Evolutionary conservation across 1,140 invertebrate species (phyloP).

Genomic region (Zaprionus nigranus): DNA sequence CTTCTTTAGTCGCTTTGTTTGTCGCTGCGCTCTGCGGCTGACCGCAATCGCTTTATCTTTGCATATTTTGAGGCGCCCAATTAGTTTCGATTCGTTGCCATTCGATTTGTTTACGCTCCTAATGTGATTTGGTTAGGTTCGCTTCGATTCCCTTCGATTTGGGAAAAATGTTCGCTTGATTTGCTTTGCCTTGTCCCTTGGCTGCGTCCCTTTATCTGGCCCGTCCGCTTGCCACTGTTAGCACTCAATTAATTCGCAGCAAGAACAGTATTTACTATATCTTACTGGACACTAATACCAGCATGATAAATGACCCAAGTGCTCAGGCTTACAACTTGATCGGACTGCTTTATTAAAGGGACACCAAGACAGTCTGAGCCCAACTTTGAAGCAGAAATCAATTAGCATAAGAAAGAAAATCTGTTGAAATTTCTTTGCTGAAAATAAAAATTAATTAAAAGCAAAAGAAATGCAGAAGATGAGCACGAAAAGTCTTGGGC

Average conservation of each 20-base stretch:
- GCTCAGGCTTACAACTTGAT: conserved; percentile 16
- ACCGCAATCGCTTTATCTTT: conserved; percentile 74
- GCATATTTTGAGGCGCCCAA: conserved; percentile 73
- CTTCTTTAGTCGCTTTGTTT: conserved; percentile 27
- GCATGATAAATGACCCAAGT: conserved; percentile 3
- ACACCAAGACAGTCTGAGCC: too few relatives aligned
- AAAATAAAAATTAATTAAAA: conserved; percentile 73
- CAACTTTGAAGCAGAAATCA: conserved; percentile 59
- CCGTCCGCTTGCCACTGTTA: conserved; percentile 54
- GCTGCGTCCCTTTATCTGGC: conserved; percentile 19
- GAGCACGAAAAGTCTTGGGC: conserved; percentile 19
- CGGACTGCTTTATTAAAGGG: conserved; percentile 44
- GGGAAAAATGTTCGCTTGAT: conserved; percentile 62
- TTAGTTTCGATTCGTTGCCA: conserved; percentile 75
- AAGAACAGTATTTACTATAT: conserved; percentile 53
- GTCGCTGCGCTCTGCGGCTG: conserved; percentile 40
- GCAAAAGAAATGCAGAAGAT: conserved; percentile 17
- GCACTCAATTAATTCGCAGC: conserved; percentile 76
- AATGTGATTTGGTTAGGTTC: conserved; percentile 29
- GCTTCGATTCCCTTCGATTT: conserved; percentile 3
- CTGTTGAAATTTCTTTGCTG: conserved; percentile 7
- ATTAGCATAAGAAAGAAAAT: conserved; percentile 54
- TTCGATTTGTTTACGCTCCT: conserved; percentile 59
- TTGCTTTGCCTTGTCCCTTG: conserved; percentile 59
- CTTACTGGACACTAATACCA: conserved; percentile 1